Percentiles rank a stretch among this genome's conserved stretches.
phyloP scores from a whole-genome alignment of 1,140 invertebrate species.

The Helicorthomorpha holstii region DNA sequence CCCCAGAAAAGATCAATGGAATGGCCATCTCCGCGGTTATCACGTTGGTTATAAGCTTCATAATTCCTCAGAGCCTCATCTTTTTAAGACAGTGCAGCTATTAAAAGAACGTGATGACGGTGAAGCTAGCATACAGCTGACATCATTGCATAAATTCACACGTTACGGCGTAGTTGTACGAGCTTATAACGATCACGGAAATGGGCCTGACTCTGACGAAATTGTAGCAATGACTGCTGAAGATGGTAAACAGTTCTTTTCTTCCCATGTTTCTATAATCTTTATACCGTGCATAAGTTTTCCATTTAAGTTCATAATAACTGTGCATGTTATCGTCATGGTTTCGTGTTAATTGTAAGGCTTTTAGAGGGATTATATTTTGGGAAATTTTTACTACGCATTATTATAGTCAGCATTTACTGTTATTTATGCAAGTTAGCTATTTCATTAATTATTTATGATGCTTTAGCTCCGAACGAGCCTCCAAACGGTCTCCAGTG shows the following conservation, averaged over 20 bases:
- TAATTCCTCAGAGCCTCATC: slow-evolving; percentile 21
- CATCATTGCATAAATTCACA: slow-evolving; percentile 23
- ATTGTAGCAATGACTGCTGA: not conserved
- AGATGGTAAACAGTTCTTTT: slow-evolving; percentile 4
- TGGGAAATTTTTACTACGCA: no score
- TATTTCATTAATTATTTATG: no score
- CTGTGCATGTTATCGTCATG: no score
- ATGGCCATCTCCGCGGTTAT: slow-evolving; percentile 26
- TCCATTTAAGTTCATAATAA: no score
- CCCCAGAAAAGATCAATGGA: slow-evolving; percentile 15
- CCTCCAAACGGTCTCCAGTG: slow-evolving; percentile 27
- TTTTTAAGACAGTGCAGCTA: slow-evolving; percentile 21
- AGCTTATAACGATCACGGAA: slow-evolving; percentile 24
- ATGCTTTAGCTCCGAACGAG: slow-evolving; percentile 29
- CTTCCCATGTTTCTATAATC: no score
- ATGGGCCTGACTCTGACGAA: slow-evolving; percentile 14
- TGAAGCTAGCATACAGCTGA: not conserved
- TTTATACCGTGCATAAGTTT: no score
- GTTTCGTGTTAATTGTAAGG: no score
- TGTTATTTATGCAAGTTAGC: no score
- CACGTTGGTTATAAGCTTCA: slow-evolving; percentile 28
- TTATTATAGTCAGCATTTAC: no score
- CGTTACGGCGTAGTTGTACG: slow-evolving; percentile 22
- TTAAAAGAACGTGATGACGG: not conserved
- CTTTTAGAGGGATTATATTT: no score